Conservation (phyloP, 2,797 vertebrate species). For the Coregonus ussuriensis region DNA sequence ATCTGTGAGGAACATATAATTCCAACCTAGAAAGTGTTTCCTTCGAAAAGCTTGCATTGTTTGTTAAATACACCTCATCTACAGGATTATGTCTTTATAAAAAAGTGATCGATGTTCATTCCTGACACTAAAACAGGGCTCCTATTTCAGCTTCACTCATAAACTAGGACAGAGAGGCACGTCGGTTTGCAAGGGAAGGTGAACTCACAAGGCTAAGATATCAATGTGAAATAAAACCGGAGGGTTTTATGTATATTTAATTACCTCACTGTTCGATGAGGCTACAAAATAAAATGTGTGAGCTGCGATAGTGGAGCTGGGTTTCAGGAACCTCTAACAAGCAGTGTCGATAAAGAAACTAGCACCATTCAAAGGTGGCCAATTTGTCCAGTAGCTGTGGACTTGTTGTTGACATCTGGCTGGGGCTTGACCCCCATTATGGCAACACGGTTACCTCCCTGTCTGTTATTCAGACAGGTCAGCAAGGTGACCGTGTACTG, state of each 20-base stretch:
- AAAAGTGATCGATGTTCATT: background rate
- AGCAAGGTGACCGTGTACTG: background rate
- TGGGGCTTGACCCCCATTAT: constrained; percentile 6
- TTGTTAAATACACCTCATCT: background rate
- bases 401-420: constrained; percentile 9
- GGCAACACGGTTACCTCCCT: background rate
- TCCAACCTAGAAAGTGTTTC: background rate
- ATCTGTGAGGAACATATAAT: background rate
- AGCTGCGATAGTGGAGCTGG: constrained; percentile 13
- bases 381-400: constrained; percentile 5
- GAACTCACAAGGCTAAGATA: background rate
- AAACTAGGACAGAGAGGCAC: background rate
- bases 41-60: background rate
- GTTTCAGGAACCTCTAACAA: constrained; percentile 35
- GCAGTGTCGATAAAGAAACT: background rate
- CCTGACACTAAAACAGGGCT: background rate
- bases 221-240: constrained; percentile 24
- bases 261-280: constrained; percentile 7
- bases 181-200: constrained; percentile 13
- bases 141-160: constrained; percentile 2
- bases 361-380: background rate
- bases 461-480: constrained; percentile 6
- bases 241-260: constrained; percentile 15
- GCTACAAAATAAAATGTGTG: constrained; percentile 49
- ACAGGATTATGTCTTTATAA: background rate